phyloP scores from a whole-genome alignment of 1,140 invertebrate genomes.

The Drosophila varians region DNA sequence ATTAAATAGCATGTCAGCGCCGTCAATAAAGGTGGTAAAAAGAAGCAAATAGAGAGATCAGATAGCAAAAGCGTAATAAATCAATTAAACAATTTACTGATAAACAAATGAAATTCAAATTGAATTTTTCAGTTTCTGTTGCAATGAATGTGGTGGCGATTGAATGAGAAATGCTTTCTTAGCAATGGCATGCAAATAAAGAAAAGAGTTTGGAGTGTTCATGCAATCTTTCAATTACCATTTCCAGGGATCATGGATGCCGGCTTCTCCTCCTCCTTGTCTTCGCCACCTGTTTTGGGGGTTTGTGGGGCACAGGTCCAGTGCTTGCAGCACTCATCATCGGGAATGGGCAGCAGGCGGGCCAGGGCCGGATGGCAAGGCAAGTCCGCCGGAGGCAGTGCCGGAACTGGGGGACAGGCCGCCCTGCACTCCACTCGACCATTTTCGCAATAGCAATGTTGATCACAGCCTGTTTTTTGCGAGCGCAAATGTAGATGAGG shows the following conservation, averaged over 20 bases:
- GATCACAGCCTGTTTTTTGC: slow-evolving; percentile 89
- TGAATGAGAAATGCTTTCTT: slow-evolving; percentile 13
- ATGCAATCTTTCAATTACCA: slow-evolving; percentile 56
- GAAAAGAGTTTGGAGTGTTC: slow-evolving; percentile 2
- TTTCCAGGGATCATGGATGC: slow-evolving; percentile 12
- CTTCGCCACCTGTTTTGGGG: slow-evolving; percentile 49
- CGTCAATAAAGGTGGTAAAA: slow-evolving; percentile 23
- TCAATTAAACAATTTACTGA: slow-evolving; percentile 6
- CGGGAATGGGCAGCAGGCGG: slow-evolving; percentile 87
- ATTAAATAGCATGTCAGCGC: slow-evolving; percentile 58
- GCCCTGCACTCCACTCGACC: slow-evolving; percentile 93
- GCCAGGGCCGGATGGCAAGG: slow-evolving; percentile 88
- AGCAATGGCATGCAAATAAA: slow-evolving; percentile 36
- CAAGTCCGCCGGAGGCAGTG: slow-evolving; percentile 89
- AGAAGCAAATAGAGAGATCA: slow-evolving; percentile 19
- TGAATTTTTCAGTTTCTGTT: slow-evolving; percentile 1
- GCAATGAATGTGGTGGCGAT: slow-evolving; percentile 17
- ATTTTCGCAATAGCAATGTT: slow-evolving; percentile 93
- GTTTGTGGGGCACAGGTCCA: slow-evolving; percentile 86
- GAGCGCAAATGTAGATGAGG: not conserved
- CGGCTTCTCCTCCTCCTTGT: slow-evolving; percentile 25
- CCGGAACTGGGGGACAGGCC: slow-evolving; percentile 89
- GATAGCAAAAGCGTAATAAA: slow-evolving; percentile 35
- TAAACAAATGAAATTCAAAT: slow-evolving; percentile 7
- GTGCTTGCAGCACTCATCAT: slow-evolving; percentile 91